Evolutionary conservation across 2,888 invertebrate species (phyloP).

Genomic region (Aporophyla nigra): DNA sequence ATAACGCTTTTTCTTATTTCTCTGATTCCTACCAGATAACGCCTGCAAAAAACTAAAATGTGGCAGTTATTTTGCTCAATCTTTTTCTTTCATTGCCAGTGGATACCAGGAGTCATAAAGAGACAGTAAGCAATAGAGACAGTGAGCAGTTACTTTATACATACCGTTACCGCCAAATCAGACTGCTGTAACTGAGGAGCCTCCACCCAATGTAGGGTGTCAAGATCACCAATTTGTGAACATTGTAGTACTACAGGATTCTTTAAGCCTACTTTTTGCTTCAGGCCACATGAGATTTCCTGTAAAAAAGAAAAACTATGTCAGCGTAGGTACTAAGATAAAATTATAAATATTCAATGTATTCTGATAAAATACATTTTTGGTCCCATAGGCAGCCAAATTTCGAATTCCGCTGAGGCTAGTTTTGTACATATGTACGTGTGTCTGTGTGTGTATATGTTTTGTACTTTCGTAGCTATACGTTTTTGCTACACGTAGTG

Average conservation of each 20-base stretch:
- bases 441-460: background rate
- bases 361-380: too few relatives aligned
- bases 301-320: background rate
- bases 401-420: too few relatives aligned
- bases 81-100: too few relatives aligned
- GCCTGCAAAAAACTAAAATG: too few relatives aligned
- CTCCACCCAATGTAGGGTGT: slow-evolving; percentile 15
- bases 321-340: background rate
- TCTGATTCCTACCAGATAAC: too few relatives aligned
- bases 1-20: too few relatives aligned
- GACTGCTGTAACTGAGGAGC: background rate
- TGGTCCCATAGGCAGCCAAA: too few relatives aligned
- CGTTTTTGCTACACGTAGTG: background rate
- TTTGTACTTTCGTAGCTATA: background rate
- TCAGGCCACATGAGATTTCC: background rate
- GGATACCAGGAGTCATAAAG: too few relatives aligned
- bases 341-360: too few relatives aligned
- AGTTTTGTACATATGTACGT: too few relatives aligned
- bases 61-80: too few relatives aligned
- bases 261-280: background rate
- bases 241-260: slow-evolving; percentile 12
- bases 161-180: slow-evolving; percentile 24
- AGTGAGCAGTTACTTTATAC: background rate
- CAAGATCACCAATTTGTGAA: slow-evolving; percentile 22
- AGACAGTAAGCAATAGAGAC: too few relatives aligned